A percentile compares a stretch with the other conserved stretches of the same genome.
These are phyloP conservation scores for Kradibia gibbosae DNA, from an alignment of 1,140 invertebrate species.

Conservation along the genomic window DNA sequence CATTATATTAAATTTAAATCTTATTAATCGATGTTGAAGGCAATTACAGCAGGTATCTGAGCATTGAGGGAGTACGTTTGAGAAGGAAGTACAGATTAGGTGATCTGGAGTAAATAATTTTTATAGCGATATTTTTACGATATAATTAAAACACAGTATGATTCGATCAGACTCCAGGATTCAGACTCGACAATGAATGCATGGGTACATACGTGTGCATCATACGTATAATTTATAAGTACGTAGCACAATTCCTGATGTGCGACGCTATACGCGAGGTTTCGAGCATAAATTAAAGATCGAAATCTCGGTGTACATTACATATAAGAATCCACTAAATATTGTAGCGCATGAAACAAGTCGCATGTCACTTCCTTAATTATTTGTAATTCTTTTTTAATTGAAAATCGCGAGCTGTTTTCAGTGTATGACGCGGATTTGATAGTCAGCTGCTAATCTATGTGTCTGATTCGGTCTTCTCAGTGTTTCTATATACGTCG, in stretches of 20 bases:
- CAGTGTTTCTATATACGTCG: not conserved
- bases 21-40: conserved; percentile 16
- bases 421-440: conserved; percentile 1
- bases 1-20: conserved; percentile 20
- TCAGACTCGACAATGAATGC: not conserved
- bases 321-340: not conserved
- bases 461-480: not conserved
- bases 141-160: conserved; percentile 25
- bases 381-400: conserved; percentile 40
- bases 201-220: not conserved
- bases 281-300: not conserved
- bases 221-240: conserved; percentile 13
- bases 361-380: conserved; percentile 44
- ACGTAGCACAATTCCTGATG: not conserved
- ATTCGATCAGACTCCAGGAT: not conserved
- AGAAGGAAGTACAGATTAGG: not conserved
- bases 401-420: conserved; percentile 40
- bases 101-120: not conserved
- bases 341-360: not conserved
- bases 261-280: not conserved
- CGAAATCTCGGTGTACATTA: not conserved
- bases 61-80: too few relatives aligned
- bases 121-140: conserved; percentile 32
- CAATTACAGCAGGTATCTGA: too few relatives aligned
- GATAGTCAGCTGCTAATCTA: conserved; percentile 4